Conservation (phyloP, 2,113 vertebrate genomes). For the Patagioenas fasciata region DNA sequence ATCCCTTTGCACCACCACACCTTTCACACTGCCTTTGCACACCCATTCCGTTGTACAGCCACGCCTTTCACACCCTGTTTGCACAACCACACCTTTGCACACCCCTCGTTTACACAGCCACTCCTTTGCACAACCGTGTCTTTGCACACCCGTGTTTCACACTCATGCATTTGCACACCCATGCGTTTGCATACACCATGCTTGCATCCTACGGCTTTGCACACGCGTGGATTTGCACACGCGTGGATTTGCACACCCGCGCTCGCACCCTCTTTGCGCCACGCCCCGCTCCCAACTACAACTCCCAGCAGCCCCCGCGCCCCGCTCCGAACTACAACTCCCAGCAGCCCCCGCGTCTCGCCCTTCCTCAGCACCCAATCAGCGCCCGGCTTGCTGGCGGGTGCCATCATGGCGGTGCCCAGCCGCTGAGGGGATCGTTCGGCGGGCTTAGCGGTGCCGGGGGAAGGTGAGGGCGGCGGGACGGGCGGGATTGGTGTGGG, state of each 20-base stretch:
- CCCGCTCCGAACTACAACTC: no score
- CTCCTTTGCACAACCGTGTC: neutral
- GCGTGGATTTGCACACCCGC: no score
- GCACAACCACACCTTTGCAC: neutral
- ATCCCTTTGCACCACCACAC: no score
- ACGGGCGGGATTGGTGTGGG: accelerated
- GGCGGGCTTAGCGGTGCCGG: no score
- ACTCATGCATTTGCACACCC: neutral
- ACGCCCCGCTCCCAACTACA: slow-evolving; percentile 29
- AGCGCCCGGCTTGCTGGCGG: neutral
- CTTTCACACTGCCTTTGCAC: neutral
- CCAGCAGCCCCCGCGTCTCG: no score
- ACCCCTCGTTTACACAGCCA: neutral
- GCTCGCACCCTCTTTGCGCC: no score
- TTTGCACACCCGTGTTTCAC: neutral
- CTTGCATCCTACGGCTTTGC: neutral
- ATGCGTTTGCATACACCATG: accelerated
- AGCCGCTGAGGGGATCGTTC: no score
- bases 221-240: neutral
- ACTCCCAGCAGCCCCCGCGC: slow-evolving; percentile 31
- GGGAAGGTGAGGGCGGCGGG: no score
- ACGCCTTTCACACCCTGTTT: no score
- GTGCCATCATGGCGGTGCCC: no score
- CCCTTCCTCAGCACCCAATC: slow-evolving; percentile 40
- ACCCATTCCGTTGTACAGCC: neutral